Conservation (phyloP, 2,797 vertebrate genomes). For the Etheostoma nigrum region DNA sequence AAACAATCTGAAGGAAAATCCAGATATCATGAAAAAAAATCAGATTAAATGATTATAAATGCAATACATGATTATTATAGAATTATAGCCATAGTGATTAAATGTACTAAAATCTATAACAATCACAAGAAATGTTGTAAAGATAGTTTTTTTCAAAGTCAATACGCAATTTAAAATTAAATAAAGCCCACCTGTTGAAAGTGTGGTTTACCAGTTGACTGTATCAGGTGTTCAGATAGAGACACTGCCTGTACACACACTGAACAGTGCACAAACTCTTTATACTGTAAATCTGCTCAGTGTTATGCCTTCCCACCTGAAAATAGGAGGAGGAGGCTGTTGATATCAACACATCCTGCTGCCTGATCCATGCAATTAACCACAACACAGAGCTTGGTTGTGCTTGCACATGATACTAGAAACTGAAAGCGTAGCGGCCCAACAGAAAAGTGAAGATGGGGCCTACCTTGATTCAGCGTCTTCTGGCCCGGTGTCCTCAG, state of each 20-base stretch:
- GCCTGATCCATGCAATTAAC: background rate
- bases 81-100: background rate
- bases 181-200: slow-evolving; percentile 17
- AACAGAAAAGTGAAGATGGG: too few relatives aligned
- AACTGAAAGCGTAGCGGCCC: too few relatives aligned
- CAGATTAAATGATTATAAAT: background rate
- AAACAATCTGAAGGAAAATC: background rate
- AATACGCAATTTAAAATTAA: background rate
- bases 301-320: slow-evolving; percentile 45
- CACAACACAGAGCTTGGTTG: too few relatives aligned
- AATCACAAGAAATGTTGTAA: background rate
- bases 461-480: too few relatives aligned
- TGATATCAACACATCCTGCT: background rate
- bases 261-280: accelerated
- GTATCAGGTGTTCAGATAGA: background rate
- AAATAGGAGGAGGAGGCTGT: slow-evolving; percentile 35
- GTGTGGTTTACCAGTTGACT: background rate
- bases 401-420: too few relatives aligned
- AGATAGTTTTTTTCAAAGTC: background rate
- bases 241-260: background rate
- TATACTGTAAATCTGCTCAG: background rate
- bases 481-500: too few relatives aligned
- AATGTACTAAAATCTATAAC: background rate
- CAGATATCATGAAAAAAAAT: background rate
- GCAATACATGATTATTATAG: background rate